These are phyloP conservation scores for Enteromius paludinosus DNA, from an alignment of 2,797 vertebrate species.

Conservation along the genomic window DNA sequence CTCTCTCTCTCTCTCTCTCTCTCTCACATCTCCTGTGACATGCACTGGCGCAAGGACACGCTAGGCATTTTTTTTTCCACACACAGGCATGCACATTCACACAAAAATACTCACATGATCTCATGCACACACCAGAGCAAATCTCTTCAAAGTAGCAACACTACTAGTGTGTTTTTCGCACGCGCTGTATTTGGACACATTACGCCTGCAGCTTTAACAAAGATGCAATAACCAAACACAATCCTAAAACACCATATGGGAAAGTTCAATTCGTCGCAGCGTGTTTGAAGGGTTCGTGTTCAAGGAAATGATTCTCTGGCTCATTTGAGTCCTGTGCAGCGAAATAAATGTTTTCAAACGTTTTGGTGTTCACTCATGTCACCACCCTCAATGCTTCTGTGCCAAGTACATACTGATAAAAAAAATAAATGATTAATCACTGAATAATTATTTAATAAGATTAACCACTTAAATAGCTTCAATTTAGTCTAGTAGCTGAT, in stretches of 20 bases:
- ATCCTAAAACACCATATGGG: background rate
- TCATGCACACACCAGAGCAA: background rate
- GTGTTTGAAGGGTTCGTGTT: background rate
- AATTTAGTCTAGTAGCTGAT: background rate
- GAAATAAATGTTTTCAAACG: background rate
- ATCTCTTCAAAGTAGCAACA: background rate
- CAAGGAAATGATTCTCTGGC: background rate
- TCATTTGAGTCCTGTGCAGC: background rate
- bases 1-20: background rate
- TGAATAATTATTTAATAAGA: slow-evolving; percentile 3
- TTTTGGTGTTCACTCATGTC: background rate
- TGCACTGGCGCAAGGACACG: slow-evolving; percentile 46
- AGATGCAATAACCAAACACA: background rate
- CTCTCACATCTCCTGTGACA: slow-evolving; percentile 50
- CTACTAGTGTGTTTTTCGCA: background rate
- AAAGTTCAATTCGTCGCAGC: background rate
- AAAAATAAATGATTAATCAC: background rate
- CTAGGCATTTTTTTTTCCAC: slow-evolving; percentile 15
- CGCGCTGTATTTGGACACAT: background rate
- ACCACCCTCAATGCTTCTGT: background rate
- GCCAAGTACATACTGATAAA: background rate
- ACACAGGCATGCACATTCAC: slow-evolving; percentile 6
- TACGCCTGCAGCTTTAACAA: background rate
- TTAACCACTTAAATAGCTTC: background rate
- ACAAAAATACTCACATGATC: slow-evolving; percentile 20